Conservation (phyloP, 2,888 invertebrate species). For the Brachypalpus laphriformis region DNA sequence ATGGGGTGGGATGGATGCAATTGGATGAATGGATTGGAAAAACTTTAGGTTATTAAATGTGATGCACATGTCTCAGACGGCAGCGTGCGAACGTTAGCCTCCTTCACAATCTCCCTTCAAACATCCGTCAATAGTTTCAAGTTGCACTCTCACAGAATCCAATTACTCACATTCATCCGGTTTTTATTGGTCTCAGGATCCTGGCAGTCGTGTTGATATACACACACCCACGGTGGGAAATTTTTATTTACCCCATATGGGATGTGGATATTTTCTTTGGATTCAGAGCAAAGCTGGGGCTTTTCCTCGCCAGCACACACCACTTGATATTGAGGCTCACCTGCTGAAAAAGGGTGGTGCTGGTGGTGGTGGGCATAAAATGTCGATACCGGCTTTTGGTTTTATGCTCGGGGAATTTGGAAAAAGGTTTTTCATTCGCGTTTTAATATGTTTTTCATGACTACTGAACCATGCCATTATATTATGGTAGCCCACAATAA, state of each 20-base stretch:
- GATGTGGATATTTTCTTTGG: constrained; percentile 14
- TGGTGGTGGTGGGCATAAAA: background rate
- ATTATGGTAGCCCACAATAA: constrained; percentile 38
- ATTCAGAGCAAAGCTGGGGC: background rate
- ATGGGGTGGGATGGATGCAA: background rate
- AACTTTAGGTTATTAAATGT: constrained; percentile 43
- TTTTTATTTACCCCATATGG: background rate
- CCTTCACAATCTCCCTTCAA: background rate
- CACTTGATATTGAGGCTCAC: constrained; percentile 9
- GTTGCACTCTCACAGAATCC: constrained; percentile 51
- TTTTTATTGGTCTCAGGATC: constrained; percentile 48
- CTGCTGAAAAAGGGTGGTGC: constrained; percentile 8
- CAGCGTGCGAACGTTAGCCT: background rate
- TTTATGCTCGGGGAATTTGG: constrained; percentile 54
- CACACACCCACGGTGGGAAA: background rate
- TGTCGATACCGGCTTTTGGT: constrained; percentile 37
- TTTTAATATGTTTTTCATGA: constrained; percentile 46
- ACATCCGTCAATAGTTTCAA: constrained; percentile 32
- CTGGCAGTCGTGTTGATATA: constrained; percentile 16
- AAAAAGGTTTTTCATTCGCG: constrained; percentile 37
- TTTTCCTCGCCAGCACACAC: constrained; percentile 13
- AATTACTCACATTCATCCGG: constrained; percentile 50
- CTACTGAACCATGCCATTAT: constrained; percentile 41
- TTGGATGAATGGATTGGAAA: constrained; percentile 20
- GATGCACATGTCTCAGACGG: constrained; percentile 1